A percentile compares a stretch with the other conserved stretches of the same genome.
phyloP scores from a whole-genome alignment of 2,888 invertebrate genomes.

The Andrena minutula region DNA sequence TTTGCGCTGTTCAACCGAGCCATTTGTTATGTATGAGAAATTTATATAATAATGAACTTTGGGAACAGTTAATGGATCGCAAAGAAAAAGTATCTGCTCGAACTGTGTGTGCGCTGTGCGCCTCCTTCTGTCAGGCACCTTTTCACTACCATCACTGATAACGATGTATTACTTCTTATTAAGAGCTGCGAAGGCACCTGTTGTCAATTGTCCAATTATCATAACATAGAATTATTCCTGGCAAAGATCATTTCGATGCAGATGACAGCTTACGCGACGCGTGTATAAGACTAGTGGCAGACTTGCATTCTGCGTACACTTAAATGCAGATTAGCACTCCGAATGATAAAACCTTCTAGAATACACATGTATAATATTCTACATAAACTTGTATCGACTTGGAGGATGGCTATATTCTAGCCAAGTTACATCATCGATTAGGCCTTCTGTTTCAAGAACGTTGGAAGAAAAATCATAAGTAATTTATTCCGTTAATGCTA shows the following conservation, averaged over 20 bases:
- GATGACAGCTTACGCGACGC: conserved; percentile 65
- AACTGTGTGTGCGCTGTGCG: conserved; percentile 29
- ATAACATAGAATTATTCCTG: conserved; percentile 79
- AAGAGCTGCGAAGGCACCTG: conserved; percentile 79
- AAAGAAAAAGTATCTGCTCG: conserved; percentile 15
- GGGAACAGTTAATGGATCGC: conserved; percentile 1
- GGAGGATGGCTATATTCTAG: not conserved
- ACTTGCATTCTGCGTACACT: conserved; percentile 31
- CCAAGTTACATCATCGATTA: not conserved
- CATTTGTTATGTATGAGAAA: conserved; percentile 46
- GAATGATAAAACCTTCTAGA: conserved; percentile 9
- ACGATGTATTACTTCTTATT: conserved; percentile 64
- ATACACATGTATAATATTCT: not conserved
- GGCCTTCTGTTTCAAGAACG: not conserved
- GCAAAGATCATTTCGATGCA: conserved; percentile 77
- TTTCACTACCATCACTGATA: conserved; percentile 61
- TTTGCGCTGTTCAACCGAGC: conserved; percentile 38
- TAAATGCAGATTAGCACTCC: conserved; percentile 28
- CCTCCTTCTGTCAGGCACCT: conserved; percentile 46
- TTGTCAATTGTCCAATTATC: conserved; percentile 80
- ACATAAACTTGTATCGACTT: not conserved
- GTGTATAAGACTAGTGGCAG: conserved; percentile 37
- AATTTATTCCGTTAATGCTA: not conserved
- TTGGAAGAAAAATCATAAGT: not conserved
- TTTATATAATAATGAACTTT: conserved; percentile 4